Base-by-base conservation (phyloP, 2,888 invertebrate species). In the Perithous albicinctus region DNA sequence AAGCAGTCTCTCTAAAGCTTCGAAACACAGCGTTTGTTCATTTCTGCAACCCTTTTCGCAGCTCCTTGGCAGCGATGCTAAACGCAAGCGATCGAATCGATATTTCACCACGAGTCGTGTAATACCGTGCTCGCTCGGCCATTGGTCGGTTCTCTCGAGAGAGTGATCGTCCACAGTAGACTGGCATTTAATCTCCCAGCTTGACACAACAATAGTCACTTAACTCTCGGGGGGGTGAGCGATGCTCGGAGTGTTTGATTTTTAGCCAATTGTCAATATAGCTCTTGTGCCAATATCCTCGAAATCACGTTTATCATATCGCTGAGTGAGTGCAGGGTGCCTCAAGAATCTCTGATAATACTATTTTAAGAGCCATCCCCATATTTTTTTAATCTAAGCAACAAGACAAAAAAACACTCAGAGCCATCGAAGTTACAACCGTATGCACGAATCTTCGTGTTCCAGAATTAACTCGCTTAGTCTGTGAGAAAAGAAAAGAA, bases 161-260 rank as follows among this genome's bases (percentile, higher is more conserved):
- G 73, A 66, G 29, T 32, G 46, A 70, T 59, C 48, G 35, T n/a
- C n/a, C n/a, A n/a, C n/a, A n/a, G n/a, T n/a, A 43, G 23, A 70
- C 66, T 69, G 79, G 78, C 72, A 82, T 82, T 79, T 76, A 79
- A 82, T 79, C n/a, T n/a, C 51, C 64, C 23, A 29, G 70, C 46
- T 48, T 78, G 74, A 78, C 82, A 74, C 74, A 79, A 80, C 82
- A 79, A 79, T 79, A 66, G 35, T 59, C 43, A 64, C 63, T 69
- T 67, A 5, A 12, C 23, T 32, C 51, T 63, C 59, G 29, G 63
- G 69, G 59, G 69, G 38, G 66, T 15, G 29, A 4, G n/a, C n/a
- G 64, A 77, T 63, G 18, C 54, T 35, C 43, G n/a, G n/a, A n/a
- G 72, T 46, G 32, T 43, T 35, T 54, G 32, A 66, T 29, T 54